A percentile compares a stretch with the other conserved stretches of the same genome.
Conservation (phyloP, 2,113 vertebrate species). For the Colinus virginianus region DNA sequence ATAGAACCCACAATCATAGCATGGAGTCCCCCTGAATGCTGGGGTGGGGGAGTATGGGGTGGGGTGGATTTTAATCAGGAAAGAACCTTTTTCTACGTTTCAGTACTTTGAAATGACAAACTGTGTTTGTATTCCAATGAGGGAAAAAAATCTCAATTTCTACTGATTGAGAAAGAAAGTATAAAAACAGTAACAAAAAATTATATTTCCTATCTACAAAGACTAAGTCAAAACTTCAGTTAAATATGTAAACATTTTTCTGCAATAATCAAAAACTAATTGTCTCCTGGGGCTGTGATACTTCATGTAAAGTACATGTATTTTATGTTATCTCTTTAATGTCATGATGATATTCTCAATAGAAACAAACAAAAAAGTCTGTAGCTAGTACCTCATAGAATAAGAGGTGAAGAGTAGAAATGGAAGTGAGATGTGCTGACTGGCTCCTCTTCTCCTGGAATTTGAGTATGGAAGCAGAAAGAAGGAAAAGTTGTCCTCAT, state of each 20-base stretch:
- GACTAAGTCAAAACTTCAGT: not conserved
- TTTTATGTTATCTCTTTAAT: not conserved
- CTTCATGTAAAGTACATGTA: not conserved
- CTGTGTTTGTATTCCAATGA: not conserved
- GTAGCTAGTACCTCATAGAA: not conserved
- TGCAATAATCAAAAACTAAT: rapidly evolving
- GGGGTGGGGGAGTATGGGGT: not conserved
- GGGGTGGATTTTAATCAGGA: too few relatives aligned
- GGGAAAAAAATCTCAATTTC: not conserved
- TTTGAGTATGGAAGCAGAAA: not conserved
- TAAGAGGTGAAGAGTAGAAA: not conserved
- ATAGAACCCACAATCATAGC: not conserved
- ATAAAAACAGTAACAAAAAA: not conserved
- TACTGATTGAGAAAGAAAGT: not conserved
- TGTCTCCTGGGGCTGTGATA: not conserved
- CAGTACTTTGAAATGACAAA: not conserved
- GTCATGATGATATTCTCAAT: not conserved
- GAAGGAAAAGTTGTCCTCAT: not conserved
- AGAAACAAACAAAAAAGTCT: not conserved
- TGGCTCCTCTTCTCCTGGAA: rapidly evolving
- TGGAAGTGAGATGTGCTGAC: not conserved
- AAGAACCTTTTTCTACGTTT: not conserved
- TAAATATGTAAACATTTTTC: not conserved
- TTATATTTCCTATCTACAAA: not conserved
- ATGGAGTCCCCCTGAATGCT: not conserved